These are phyloP conservation scores for Labrus mixtus DNA, from an alignment of 2,113 vertebrate species.

Conservation along the genomic window DNA sequence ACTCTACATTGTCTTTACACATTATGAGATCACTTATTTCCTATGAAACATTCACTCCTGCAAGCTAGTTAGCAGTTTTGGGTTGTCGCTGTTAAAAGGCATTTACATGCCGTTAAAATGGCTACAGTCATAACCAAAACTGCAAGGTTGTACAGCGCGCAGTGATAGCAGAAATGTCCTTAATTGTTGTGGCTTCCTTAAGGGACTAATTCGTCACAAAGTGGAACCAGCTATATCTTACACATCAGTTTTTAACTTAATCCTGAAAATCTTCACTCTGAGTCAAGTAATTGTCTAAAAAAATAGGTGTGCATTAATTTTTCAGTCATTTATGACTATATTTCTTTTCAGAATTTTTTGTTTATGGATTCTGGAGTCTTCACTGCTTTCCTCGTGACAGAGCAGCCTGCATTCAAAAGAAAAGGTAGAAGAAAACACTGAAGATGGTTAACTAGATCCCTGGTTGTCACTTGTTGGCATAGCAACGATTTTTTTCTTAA, in stretches of 20 bases:
- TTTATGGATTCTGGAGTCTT: neutral
- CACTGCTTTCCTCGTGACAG: neutral
- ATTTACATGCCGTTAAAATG: no score
- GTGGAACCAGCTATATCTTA: no score
- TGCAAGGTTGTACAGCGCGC: no score
- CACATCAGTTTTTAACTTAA: neutral
- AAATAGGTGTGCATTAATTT: neutral
- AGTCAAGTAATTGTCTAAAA: neutral
- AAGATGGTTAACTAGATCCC: slow-evolving; percentile 43
- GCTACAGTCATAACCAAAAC: no score
- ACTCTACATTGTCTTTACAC: no score
- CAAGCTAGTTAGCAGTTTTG: no score
- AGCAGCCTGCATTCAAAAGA: neutral
- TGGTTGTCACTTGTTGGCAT: slow-evolving; percentile 65
- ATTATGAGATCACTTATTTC: no score
- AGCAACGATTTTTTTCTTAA: slow-evolving; percentile 66
- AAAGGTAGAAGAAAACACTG: slow-evolving; percentile 1
- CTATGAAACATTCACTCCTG: no score
- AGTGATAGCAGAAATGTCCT: no score
- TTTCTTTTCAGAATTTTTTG: neutral
- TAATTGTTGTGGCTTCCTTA: no score
- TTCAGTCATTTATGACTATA: neutral
- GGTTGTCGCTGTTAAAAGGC: no score
- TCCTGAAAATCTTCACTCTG: neutral
- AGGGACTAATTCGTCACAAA: no score